Percentiles rank a stretch among this genome's conserved stretches.
Evolutionary conservation across 2,797 vertebrate genomes (phyloP).

Genomic region (Takifugu rubripes): DNA sequence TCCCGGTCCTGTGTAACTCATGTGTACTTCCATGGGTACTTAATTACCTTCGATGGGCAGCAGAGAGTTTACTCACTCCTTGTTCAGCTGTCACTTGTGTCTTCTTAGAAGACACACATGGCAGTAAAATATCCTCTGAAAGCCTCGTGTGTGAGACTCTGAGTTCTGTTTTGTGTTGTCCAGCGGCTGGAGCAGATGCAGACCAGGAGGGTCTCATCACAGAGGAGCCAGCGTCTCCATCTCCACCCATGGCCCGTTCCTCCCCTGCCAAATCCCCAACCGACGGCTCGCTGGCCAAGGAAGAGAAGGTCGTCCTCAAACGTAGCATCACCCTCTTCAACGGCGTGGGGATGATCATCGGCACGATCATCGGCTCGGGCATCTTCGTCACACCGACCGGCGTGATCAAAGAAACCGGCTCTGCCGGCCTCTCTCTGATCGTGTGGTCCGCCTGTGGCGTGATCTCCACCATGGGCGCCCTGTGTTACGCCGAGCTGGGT

Average conservation of each 20-base stretch:
- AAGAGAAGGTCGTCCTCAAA: conserved; percentile 67
- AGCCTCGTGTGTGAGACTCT: not conserved
- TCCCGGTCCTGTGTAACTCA: not conserved
- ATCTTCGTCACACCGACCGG: conserved; percentile 96
- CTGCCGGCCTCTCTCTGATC: conserved; percentile 88
- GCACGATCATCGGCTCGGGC: conserved; percentile 97
- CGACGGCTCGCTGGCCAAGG: conserved; percentile 16
- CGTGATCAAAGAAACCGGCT: conserved; percentile 90
- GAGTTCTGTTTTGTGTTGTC: conserved; percentile 9
- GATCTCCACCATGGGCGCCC: conserved; percentile 93
- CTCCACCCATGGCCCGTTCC: conserved; percentile 26
- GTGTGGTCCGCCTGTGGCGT: conserved; percentile 90
- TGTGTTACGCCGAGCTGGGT: conserved; percentile 95
- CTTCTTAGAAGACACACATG: too few relatives aligned
- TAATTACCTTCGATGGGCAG: not conserved
- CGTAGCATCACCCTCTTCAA: conserved; percentile 89
- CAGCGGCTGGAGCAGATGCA: conserved; percentile 30
- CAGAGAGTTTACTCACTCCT: not conserved
- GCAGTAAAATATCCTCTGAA: not conserved
- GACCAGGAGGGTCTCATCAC: conserved; percentile 40
- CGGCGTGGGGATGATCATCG: conserved; percentile 95
- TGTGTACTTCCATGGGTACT: not conserved
- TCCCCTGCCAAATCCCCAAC: conserved; percentile 14
- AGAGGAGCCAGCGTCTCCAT: conserved; percentile 42
- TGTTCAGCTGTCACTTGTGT: not conserved